These are phyloP conservation scores for Odontophorus gujanensis DNA, from an alignment of 2,113 vertebrate genomes.

Conservation along the genomic window DNA sequence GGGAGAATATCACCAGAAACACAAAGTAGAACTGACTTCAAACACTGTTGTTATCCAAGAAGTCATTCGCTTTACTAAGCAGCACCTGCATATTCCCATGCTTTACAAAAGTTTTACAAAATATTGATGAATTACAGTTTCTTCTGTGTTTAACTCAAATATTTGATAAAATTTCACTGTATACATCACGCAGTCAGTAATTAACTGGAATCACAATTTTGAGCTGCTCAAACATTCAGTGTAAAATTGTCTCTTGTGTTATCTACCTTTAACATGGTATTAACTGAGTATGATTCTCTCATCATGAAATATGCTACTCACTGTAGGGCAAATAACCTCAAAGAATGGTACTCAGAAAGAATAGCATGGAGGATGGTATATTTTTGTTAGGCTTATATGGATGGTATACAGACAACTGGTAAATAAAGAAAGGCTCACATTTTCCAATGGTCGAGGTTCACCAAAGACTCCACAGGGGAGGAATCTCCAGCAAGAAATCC, in stretches of 20 bases:
- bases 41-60: background rate
- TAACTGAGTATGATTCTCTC: background rate
- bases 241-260: background rate
- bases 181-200: background rate
- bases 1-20: background rate
- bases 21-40: background rate
- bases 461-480: too few relatives aligned
- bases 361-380: too few relatives aligned
- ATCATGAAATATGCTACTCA: background rate
- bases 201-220: conserved; percentile 16
- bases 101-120: background rate
- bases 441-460: too few relatives aligned
- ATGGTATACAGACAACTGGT: too few relatives aligned
- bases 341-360: too few relatives aligned
- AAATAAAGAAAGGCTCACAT: too few relatives aligned
- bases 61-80: background rate
- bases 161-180: background rate
- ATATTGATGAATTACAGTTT: background rate
- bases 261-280: background rate
- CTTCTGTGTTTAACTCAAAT: background rate
- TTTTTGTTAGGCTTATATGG: too few relatives aligned
- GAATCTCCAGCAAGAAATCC: too few relatives aligned
- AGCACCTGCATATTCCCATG: background rate
- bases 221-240: background rate
- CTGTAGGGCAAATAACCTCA: too few relatives aligned